Conservation (phyloP, 2,888 invertebrate genomes). For the Tanaodytes sp. region DNA sequence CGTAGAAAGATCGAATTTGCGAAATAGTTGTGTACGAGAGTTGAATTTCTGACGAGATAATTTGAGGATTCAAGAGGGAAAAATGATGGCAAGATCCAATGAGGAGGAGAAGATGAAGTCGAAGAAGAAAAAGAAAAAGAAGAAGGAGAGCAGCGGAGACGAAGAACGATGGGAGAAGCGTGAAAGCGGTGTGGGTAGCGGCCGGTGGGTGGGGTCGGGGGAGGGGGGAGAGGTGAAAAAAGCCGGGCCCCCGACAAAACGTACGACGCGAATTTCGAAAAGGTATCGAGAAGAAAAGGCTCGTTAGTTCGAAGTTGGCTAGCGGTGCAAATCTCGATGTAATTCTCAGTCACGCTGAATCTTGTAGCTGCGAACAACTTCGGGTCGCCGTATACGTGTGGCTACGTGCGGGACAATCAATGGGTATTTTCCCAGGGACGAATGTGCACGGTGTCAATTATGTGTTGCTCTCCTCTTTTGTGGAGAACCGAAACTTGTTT, state of each 20-base stretch:
- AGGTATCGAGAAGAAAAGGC: constrained; percentile 56
- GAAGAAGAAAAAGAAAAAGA: constrained; percentile 9
- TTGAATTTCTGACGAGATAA: constrained; percentile 71
- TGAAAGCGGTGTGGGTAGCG: too few relatives aligned
- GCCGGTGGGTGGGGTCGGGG: background rate
- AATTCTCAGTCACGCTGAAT: constrained; percentile 54
- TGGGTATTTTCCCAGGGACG: constrained; percentile 35
- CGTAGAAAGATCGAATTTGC: constrained; percentile 68
- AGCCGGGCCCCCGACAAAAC: constrained; percentile 29
- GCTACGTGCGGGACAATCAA: constrained; percentile 46
- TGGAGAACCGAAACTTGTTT: constrained; percentile 22
- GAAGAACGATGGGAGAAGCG: too few relatives aligned
- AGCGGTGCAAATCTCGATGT: constrained; percentile 57
- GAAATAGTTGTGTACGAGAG: constrained; percentile 69
- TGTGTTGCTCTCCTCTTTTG: constrained; percentile 32
- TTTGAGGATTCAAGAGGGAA: constrained; percentile 62
- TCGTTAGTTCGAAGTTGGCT: constrained; percentile 57
- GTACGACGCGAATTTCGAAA: constrained; percentile 54
- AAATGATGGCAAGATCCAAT: constrained; percentile 49
- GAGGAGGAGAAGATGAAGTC: constrained; percentile 20
- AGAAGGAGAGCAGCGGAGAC: background rate
- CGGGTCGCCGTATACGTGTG: constrained; percentile 28
- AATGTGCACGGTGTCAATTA: constrained; percentile 41
- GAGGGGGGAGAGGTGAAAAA: background rate
- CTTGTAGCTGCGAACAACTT: constrained; percentile 48